Conservation (phyloP, 2,888 invertebrate genomes). For the Boloria selene region DNA sequence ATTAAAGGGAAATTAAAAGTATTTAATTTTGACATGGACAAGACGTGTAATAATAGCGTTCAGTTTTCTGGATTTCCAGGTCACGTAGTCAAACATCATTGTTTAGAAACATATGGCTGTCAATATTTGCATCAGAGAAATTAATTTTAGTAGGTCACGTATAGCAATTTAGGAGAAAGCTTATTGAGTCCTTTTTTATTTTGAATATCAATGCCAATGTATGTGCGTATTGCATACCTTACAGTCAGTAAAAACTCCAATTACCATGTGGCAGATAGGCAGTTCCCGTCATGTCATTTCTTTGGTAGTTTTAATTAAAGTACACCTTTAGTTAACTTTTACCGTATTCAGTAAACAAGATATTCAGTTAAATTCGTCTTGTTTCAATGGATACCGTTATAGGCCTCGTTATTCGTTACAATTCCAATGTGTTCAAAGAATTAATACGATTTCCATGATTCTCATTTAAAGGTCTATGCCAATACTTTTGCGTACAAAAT, state of each 20-base stretch:
- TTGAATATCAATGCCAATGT: constrained; percentile 39
- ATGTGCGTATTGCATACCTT: constrained; percentile 49
- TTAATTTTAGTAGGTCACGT: constrained; percentile 60
- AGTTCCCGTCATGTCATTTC: constrained; percentile 60
- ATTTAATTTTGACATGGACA: constrained; percentile 42
- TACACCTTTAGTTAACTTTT: constrained; percentile 72
- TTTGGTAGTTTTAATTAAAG: constrained; percentile 75
- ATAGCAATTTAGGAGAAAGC: constrained; percentile 60
- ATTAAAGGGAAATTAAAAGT: constrained; percentile 32
- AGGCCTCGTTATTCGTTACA: constrained; percentile 60
- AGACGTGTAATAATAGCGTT: constrained; percentile 43
- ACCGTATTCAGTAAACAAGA: constrained; percentile 58
- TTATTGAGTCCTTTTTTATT: constrained; percentile 44
- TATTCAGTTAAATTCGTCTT: constrained; percentile 50
- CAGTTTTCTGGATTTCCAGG: constrained; percentile 60
- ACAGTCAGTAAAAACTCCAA: constrained; percentile 63
- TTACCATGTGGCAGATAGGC: constrained; percentile 55
- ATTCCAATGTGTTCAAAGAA: constrained; percentile 58
- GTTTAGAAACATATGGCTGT: constrained; percentile 53
- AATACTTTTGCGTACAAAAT: constrained; percentile 1
- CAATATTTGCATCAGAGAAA: constrained; percentile 58
- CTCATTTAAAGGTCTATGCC: constrained; percentile 23
- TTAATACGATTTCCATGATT: constrained; percentile 47
- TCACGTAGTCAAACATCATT: constrained; percentile 54
- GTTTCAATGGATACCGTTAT: constrained; percentile 66